Percentiles rank a stretch among this genome's conserved stretches.
phyloP scores from a whole-genome alignment of 2,797 vertebrate genomes.

The Toxotes lorentzi region DNA sequence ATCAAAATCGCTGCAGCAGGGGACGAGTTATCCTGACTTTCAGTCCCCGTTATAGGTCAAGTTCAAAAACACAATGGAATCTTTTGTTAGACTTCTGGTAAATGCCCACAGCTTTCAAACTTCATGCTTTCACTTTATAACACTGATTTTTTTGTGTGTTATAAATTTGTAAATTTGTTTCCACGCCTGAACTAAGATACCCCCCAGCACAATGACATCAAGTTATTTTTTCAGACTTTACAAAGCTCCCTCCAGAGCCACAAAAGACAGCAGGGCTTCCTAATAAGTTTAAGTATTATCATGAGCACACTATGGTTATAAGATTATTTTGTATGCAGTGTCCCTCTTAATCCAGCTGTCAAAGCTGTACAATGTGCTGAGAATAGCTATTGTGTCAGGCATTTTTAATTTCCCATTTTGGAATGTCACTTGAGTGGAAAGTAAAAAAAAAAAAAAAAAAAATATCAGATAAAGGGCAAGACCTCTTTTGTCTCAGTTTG shows the following conservation, averaged over 20 bases:
- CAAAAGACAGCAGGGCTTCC: slow-evolving; percentile 21
- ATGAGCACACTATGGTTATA: slow-evolving; percentile 13
- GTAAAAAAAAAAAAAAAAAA: slow-evolving; percentile 41
- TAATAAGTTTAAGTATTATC: slow-evolving; percentile 24
- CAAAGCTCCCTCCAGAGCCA: slow-evolving; percentile 9
- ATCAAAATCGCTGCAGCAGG: neutral
- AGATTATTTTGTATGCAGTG: slow-evolving; percentile 35
- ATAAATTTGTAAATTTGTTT: neutral
- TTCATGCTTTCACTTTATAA: neutral
- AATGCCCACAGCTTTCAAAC: neutral
- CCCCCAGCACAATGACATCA: neutral
- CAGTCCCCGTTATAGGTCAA: neutral
- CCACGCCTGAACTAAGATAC: neutral
- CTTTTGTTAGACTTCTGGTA: neutral
- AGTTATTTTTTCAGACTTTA: neutral
- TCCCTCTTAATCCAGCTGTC: slow-evolving; percentile 26
- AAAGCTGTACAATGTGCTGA: slow-evolving; percentile 51
- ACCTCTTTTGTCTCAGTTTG: slow-evolving; percentile 62
- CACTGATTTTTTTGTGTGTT: neutral
- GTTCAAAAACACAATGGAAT: neutral
- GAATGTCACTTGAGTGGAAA: slow-evolving; percentile 64
- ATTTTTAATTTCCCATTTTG: slow-evolving; percentile 58
- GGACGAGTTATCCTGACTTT: neutral
- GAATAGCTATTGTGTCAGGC: slow-evolving; percentile 60
- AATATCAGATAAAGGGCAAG: slow-evolving; percentile 55